Percentiles rank a stretch among this genome's conserved stretches.
These are phyloP conservation scores for Phalacrocorax aristotelis DNA, from an alignment of 2,113 vertebrate genomes.

Conservation along the genomic window DNA sequence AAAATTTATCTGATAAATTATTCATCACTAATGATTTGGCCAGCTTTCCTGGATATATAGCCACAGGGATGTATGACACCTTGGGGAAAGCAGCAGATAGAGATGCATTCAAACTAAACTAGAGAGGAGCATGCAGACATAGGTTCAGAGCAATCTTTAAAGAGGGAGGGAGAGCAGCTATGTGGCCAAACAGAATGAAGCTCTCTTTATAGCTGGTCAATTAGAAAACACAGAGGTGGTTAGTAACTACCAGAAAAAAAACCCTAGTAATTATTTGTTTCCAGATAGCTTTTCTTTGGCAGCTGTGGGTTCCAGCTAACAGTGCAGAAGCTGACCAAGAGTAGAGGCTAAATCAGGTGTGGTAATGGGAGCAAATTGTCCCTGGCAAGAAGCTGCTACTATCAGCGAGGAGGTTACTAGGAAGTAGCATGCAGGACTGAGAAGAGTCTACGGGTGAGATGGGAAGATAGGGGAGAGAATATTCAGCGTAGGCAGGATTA, in stretches of 20 bases:
- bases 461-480: background rate
- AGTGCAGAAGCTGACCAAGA: background rate
- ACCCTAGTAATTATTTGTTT: background rate
- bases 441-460: conserved; percentile 22
- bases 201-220: background rate
- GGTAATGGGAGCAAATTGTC: conserved; percentile 22
- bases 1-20: conserved; percentile 66
- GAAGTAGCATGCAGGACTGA: background rate
- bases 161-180: background rate
- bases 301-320: background rate
- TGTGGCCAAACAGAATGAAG: background rate
- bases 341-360: conserved; percentile 50
- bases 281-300: background rate
- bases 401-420: background rate
- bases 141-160: background rate
- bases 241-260: background rate
- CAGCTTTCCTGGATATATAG: conserved; percentile 63
- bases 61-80: conserved; percentile 61
- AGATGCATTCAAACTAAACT: conserved; percentile 36
- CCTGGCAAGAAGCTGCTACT: background rate
- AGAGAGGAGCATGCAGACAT: background rate
- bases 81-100: conserved; percentile 53
- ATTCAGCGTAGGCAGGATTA: conserved; percentile 44
- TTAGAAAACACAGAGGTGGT: background rate
- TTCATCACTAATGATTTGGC: conserved; percentile 59